A percentile compares a stretch with the other conserved stretches of the same genome.
Evolutionary conservation across 1,140 invertebrate species (phyloP).

Genomic region (Glossosoma conforme): DNA sequence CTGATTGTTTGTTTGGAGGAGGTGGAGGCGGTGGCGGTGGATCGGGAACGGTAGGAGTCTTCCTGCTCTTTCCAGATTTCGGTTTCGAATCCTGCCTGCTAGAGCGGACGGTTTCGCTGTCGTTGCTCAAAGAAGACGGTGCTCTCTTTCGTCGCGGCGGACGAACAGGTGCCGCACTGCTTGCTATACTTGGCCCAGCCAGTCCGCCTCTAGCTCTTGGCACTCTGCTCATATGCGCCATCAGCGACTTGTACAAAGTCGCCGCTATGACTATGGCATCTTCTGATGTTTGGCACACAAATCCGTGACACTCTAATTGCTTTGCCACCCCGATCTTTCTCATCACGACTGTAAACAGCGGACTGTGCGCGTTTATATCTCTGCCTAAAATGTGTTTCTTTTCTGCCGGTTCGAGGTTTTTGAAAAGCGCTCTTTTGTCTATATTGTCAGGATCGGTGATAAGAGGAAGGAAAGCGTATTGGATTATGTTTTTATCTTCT

Average conservation of each 20-base stretch:
- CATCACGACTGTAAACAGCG: conserved; percentile 89
- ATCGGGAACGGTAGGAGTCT: conserved; percentile 40
- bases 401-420: conserved; percentile 46
- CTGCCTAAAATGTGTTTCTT: conserved; percentile 53
- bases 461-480: conserved; percentile 76
- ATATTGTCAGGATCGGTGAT: conserved; percentile 79
- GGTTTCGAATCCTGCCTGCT: conserved; percentile 23
- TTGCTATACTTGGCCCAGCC: conserved; percentile 62
- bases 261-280: conserved; percentile 87
- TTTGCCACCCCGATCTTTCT: conserved; percentile 70
- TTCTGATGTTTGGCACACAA: conserved; percentile 80
- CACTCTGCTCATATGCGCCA: conserved; percentile 68
- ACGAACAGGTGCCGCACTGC: conserved; percentile 48
- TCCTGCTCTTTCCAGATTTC: conserved; percentile 35
- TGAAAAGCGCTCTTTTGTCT: conserved; percentile 65
- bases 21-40: conserved; percentile 34
- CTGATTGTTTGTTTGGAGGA: conserved; percentile 44
- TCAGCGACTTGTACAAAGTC: conserved; percentile 79
- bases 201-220: conserved; percentile 64
- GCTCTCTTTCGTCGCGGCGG: conserved; percentile 56
- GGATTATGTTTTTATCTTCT: conserved; percentile 41
- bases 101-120: conserved; percentile 46
- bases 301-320: conserved; percentile 84
- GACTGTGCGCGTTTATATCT: conserved; percentile 63
- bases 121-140: conserved; percentile 54